Percentiles rank a stretch among this genome's conserved stretches.
phyloP scores from a whole-genome alignment of 2,888 invertebrate species.

The Acanthopleura granulata region DNA sequence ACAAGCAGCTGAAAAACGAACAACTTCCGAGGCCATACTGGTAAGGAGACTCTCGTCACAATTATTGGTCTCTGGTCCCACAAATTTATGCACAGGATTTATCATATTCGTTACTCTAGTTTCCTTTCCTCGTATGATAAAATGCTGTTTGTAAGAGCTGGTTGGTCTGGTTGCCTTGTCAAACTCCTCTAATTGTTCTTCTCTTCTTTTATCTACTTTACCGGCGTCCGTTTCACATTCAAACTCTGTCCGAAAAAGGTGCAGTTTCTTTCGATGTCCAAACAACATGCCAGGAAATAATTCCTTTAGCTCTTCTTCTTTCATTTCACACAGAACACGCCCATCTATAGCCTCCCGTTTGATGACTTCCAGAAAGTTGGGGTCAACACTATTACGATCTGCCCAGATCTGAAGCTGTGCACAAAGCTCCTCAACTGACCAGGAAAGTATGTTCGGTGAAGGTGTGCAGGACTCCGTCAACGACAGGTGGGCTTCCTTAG shows the following conservation, averaged over 20 bases:
- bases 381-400: too few species aligned
- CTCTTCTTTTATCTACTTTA: background rate
- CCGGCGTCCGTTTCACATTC: background rate
- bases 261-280: conserved; percentile 24
- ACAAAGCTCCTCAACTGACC: too few species aligned
- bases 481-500: too few species aligned
- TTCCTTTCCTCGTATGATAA: background rate
- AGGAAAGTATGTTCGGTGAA: too few species aligned
- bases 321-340: conserved; percentile 24
- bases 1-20: background rate
- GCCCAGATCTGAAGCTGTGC: too few species aligned
- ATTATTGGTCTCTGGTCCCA: background rate
- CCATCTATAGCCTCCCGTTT: conserved; percentile 25
- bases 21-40: background rate
- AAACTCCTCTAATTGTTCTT: background rate
- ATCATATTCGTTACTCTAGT: conserved; percentile 1
- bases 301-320: conserved; percentile 19
- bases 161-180: background rate
- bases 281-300: conserved; percentile 23
- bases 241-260: conserved; percentile 17
- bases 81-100: background rate
- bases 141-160: background rate
- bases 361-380: background rate
- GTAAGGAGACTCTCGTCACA: background rate
- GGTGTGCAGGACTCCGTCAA: too few species aligned